Base-by-base conservation (phyloP, 2,113 vertebrate species). In the Anhinga rufa region DNA sequence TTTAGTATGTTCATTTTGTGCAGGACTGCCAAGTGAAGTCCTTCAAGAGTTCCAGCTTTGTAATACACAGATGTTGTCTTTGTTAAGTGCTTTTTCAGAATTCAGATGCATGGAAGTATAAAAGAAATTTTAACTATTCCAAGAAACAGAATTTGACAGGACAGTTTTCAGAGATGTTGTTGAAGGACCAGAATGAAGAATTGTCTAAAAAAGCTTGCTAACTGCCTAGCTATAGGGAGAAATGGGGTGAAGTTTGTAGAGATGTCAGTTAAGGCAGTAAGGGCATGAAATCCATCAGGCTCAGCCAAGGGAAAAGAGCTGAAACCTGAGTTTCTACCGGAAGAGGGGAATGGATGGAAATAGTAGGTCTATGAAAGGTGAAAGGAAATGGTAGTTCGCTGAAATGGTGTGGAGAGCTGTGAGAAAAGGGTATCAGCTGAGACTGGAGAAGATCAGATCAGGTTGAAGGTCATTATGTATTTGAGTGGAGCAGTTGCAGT, bases 21-120 rank as follows among this genome's bases (percentile, higher is more conserved):
- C 91, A 85, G 89, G 92, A 94, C 70, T 92, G 95, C 92, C 91
- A 93, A 96, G 81, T 82, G 70, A 93, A 95, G 86, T 91, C 91
- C 92, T 95, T 97, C 91, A 94, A 84, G 77, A 92, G 74, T 92
- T 65, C 52, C 77, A 93, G 82, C 79, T 95, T 93, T 92, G 88
- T 94, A 88, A 96, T 95, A 96, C 92, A 92, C 76, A 86, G 91
- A 92, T 95, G 86, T 93, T 97, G 86, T 92, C 91, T 96, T 94
- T 93, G 92, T 96, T 93, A 93, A 95, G 69, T 90, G 88, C 70
- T 95, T 79, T 95, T 94, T 92, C 83, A 86, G 62, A 82, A 89
- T 92, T 94, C 65, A 92, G 92, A 95, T 91, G 69, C 44, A 10
- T 87, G 40, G 66, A 96, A 95, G 42, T 94, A 93, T 92, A 95